Evolutionary conservation across 2,797 vertebrate species (phyloP).

Genomic region (Perodicticus potto): DNA sequence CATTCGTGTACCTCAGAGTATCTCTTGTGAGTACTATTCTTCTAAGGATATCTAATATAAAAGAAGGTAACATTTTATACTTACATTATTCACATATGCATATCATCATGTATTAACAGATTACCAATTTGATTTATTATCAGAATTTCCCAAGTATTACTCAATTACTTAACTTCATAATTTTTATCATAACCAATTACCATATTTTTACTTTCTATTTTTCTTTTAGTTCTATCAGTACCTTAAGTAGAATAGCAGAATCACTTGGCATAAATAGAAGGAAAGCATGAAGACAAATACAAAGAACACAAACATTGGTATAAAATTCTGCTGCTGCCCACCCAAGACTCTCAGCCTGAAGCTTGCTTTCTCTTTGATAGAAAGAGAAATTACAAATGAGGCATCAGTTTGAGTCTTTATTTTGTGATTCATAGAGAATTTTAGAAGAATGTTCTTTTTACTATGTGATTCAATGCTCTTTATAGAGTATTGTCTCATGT

Average conservation of each 20-base stretch:
- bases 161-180: slow-evolving; percentile 33
- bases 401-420: background rate
- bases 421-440: slow-evolving; percentile 13
- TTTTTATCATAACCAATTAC: background rate
- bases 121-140: slow-evolving; percentile 30
- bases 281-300: slow-evolving; percentile 7
- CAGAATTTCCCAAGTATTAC: slow-evolving; percentile 50
- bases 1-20: slow-evolving; percentile 18
- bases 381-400: slow-evolving; percentile 33
- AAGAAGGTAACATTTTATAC: background rate
- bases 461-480: background rate
- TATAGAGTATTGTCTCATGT: background rate
- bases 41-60: background rate
- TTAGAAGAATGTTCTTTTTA: background rate
- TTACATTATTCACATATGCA: background rate
- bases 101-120: slow-evolving; percentile 4
- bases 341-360: background rate
- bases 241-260: slow-evolving; percentile 18
- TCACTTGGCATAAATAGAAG: background rate
- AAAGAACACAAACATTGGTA: background rate
- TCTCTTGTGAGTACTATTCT: background rate
- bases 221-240: background rate
- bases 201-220: slow-evolving; percentile 49
- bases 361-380: slow-evolving; percentile 23
- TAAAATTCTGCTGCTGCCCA: background rate